A percentile compares a stretch with the other conserved stretches of the same genome.
Evolutionary conservation across 2,888 invertebrate species (phyloP).

Genomic region (Drosophila anomelani): DNA sequence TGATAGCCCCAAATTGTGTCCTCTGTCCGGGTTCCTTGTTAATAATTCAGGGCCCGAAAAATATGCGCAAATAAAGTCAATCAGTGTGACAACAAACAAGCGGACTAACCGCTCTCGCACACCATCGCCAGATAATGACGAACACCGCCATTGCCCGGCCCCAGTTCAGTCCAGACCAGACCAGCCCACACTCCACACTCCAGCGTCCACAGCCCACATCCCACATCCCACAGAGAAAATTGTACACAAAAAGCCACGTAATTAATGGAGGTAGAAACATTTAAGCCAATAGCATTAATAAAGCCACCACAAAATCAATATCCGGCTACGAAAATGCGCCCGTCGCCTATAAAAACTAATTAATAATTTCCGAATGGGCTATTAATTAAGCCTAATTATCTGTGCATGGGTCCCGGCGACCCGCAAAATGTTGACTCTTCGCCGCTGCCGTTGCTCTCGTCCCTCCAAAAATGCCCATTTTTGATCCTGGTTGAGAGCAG

Average conservation of each 20-base stretch:
- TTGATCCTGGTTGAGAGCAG: neutral
- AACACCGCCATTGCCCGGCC: conserved; percentile 4
- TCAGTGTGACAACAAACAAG: conserved; percentile 73
- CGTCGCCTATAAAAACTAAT: conserved; percentile 85
- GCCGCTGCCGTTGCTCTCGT: neutral
- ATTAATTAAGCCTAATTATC: conserved; percentile 85
- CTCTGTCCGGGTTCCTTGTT: conserved; percentile 53
- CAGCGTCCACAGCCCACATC: conserved; percentile 9
- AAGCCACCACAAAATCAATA: conserved; percentile 85
- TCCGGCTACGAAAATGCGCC: conserved; percentile 85
- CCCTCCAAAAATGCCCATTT: neutral
- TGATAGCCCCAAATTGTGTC: neutral
- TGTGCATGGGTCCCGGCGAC: conserved; percentile 75
- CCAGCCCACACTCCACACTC: neutral
- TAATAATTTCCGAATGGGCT: conserved; percentile 85
- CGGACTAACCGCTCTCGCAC: conserved; percentile 49
- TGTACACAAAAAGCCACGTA: conserved; percentile 81
- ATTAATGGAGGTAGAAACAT: conserved; percentile 83
- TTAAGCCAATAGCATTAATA: conserved; percentile 85
- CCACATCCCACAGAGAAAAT: conserved; percentile 51
- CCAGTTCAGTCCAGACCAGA: neutral
- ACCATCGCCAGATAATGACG: conserved; percentile 20
- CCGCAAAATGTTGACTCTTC: conserved; percentile 50
- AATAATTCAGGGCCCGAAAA: conserved; percentile 69
- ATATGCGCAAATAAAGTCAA: conserved; percentile 77